phyloP scores from a whole-genome alignment of 2,888 invertebrate species.

The Scaptomyza reducta region DNA sequence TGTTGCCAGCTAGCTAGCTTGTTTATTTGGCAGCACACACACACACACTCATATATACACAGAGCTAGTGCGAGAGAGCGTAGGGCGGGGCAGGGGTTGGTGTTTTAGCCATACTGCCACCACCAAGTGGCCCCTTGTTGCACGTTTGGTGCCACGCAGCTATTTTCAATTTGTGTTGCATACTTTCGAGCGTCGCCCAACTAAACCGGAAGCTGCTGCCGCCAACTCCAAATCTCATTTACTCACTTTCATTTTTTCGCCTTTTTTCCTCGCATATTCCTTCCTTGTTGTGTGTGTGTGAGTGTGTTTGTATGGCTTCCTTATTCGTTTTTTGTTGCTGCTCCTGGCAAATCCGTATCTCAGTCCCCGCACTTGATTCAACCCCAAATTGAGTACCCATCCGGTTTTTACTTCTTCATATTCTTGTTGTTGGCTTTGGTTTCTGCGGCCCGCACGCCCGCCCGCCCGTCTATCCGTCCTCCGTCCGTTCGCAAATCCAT shows the following conservation, averaged over 20 bases:
- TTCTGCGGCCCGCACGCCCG: conserved; percentile 29
- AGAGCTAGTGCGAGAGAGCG: neutral
- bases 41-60: conserved; percentile 29
- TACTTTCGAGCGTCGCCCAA: conserved; percentile 44
- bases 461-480: too few relatives aligned
- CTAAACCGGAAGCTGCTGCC: conserved; percentile 27
- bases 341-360: conserved; percentile 12
- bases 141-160: conserved; percentile 44
- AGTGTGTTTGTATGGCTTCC: conserved; percentile 10
- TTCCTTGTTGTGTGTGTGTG: neutral
- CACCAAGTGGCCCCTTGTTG: conserved; percentile 23
- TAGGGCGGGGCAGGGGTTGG: too few relatives aligned
- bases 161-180: conserved; percentile 70
- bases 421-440: conserved; percentile 27
- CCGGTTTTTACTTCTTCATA: conserved; percentile 17
- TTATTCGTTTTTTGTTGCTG: conserved; percentile 4
- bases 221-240: conserved; percentile 61
- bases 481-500: neutral
- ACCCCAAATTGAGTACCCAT: conserved; percentile 48
- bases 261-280: conserved; percentile 2
- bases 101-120: neutral
- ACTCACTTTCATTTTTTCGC: conserved; percentile 40
- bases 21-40: conserved; percentile 64
- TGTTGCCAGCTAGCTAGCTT: conserved; percentile 21
- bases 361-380: conserved; percentile 24